These are phyloP conservation scores for Megaceryle alcyon DNA, from an alignment of 2,797 vertebrate genomes.

Conservation along the genomic window DNA sequence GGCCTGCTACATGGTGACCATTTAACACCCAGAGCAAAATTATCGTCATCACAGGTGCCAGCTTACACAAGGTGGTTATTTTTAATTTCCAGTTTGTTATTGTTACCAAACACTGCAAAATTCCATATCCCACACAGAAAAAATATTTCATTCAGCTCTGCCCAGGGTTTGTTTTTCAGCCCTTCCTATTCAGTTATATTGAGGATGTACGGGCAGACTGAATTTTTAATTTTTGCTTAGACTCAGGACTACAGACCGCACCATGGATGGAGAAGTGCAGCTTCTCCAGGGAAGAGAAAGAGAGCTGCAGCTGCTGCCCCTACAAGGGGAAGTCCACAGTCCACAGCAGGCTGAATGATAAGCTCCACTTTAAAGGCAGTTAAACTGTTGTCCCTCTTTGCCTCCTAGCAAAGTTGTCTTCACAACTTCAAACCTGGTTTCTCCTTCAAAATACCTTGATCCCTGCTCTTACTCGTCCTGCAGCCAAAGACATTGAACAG, in stretches of 20 bases:
- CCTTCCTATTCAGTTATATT: background rate
- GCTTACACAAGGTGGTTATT: background rate
- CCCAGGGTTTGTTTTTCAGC: background rate
- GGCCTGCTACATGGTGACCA: background rate
- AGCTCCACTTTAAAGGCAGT: background rate
- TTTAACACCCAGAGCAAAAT: background rate
- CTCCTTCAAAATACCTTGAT: background rate
- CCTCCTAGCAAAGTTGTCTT: background rate
- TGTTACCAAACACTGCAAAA: background rate
- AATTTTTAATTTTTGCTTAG: background rate
- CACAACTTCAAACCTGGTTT: background rate
- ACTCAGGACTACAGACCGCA: background rate
- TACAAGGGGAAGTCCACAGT: fast-evolving
- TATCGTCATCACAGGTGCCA: background rate
- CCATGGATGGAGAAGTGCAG: background rate
- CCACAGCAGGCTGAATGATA: fast-evolving
- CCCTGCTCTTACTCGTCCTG: background rate
- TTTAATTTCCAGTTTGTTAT: background rate
- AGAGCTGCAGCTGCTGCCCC: background rate
- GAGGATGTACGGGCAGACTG: background rate
- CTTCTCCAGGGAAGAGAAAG: background rate
- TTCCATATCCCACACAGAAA: background rate
- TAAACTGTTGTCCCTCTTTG: background rate
- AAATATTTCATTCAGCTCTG: background rate
- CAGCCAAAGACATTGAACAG: background rate